A percentile compares a stretch with the other conserved stretches of the same genome.
phyloP scores from a whole-genome alignment of 2,888 invertebrate genomes.

The Lacanobia oleracea region DNA sequence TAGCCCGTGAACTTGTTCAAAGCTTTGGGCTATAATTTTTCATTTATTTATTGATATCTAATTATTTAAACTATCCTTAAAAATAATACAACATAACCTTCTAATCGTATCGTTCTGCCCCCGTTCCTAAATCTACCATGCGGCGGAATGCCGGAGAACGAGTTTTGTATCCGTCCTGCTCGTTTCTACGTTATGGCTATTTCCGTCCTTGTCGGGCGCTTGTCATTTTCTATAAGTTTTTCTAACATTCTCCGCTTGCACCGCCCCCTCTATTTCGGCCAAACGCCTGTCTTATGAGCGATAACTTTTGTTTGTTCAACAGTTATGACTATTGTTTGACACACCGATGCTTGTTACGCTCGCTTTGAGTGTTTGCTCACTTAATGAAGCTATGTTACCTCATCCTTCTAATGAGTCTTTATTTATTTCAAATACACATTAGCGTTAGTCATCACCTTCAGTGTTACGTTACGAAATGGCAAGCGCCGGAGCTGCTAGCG shows the following conservation, averaged over 20 bases:
- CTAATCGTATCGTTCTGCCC: conserved; percentile 90
- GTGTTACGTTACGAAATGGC: conserved; percentile 38
- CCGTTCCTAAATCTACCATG: conserved; percentile 90
- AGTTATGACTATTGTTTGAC: conserved; percentile 88
- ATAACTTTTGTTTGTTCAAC: conserved; percentile 88
- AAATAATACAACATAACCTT: conserved; percentile 89
- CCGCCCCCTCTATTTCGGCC: conserved; percentile 87
- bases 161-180: conserved; percentile 88
- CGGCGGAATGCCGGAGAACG: conserved; percentile 89
- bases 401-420: conserved; percentile 75
- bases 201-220: conserved; percentile 86
- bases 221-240: conserved; percentile 91
- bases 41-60: conserved; percentile 78
- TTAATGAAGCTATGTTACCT: conserved; percentile 84
- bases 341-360: conserved; percentile 87
- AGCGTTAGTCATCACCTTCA: conserved; percentile 45
- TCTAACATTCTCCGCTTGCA: conserved; percentile 88
- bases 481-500: conserved; percentile 4
- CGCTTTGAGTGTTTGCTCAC: conserved; percentile 84
- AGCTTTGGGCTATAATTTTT: conserved; percentile 75
- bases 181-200: conserved; percentile 81
- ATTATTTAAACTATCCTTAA: conserved; percentile 81
- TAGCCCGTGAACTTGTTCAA: conserved; percentile 65
- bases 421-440: conserved; percentile 67
- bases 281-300: conserved; percentile 83